Conservation (phyloP, 2,888 invertebrate species). For the Protula sp. region DNA sequence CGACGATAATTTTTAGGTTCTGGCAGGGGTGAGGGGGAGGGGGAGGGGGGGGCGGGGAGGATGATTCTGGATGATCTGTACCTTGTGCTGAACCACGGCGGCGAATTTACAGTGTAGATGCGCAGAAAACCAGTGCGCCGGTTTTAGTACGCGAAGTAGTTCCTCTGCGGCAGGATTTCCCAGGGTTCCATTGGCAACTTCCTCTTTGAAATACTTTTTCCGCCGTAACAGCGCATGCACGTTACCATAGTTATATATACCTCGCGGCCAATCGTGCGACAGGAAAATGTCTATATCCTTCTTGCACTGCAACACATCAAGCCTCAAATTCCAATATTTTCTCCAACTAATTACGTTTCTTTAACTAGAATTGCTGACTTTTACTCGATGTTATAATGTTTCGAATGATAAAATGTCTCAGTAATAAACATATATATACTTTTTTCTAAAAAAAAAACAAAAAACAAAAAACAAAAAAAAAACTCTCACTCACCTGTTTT, state of each 20-base stretch:
- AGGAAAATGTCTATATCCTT: conserved; percentile 77
- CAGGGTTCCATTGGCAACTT: conserved; percentile 73
- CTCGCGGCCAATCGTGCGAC: conserved; percentile 96
- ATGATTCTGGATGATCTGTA: too few relatives aligned
- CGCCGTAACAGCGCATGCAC: conserved; percentile 64
- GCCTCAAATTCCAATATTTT: too few relatives aligned
- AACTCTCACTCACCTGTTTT: conserved; percentile 66
- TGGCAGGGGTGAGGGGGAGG: too few relatives aligned
- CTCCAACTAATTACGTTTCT: too few relatives aligned
- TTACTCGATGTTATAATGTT: too few relatives aligned
- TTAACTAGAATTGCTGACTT: too few relatives aligned
- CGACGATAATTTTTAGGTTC: too few relatives aligned
- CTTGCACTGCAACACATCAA: conserved; percentile 34
- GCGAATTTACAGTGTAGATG: conserved; percentile 95
- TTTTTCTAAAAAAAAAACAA: neutral
- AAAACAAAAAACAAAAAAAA: too few relatives aligned
- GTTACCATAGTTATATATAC: conserved; percentile 81
- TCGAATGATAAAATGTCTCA: too few relatives aligned
- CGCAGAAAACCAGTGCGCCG: conserved; percentile 87
- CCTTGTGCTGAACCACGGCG: conserved; percentile 74
- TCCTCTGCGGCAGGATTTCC: conserved; percentile 84
- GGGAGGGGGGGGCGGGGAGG: too few relatives aligned
- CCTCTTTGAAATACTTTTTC: conserved; percentile 80
- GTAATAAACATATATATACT: too few relatives aligned
- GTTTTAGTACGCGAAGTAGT: conserved; percentile 70